Percentiles rank a stretch among this genome's conserved stretches.
Evolutionary conservation across 2,797 vertebrate species (phyloP).

Genomic region (Alcedo quadribrachys): DNA sequence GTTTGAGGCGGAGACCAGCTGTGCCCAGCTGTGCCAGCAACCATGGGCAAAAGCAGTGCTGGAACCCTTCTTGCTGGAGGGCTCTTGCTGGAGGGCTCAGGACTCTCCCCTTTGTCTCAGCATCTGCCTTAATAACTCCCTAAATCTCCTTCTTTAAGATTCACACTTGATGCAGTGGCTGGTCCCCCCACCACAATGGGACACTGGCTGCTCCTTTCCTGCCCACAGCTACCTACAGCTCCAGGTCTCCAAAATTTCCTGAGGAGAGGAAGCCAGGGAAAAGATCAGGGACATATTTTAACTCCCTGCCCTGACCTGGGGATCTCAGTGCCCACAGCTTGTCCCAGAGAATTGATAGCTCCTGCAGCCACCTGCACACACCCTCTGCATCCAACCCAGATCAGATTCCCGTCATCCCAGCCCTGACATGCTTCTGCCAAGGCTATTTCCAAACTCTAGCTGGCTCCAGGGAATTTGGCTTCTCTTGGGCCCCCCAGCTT

Average conservation of each 20-base stretch:
- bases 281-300: neutral
- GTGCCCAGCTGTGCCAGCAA: neutral
- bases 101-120: neutral
- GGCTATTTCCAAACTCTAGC: neutral
- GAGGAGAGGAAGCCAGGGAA: neutral
- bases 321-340: neutral
- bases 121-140: neutral
- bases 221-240: neutral
- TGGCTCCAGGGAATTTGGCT: neutral
- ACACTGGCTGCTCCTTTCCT: neutral
- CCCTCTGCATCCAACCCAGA: neutral
- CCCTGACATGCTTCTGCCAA: fast-evolving
- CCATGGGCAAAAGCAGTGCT: fast-evolving
- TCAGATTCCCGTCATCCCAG: fast-evolving
- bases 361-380: neutral
- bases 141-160: neutral
- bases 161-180: fast-evolving
- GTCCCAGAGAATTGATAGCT: neutral
- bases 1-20: neutral
- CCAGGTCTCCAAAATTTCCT: neutral
- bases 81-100: neutral
- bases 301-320: neutral
- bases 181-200: fast-evolving
- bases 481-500: neutral
- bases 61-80: neutral